Evolutionary conservation across 2,797 vertebrate species (phyloP), one percentile per base, ranked within the genome.

Genomic region (Phoebastria nigripes): DNA sequence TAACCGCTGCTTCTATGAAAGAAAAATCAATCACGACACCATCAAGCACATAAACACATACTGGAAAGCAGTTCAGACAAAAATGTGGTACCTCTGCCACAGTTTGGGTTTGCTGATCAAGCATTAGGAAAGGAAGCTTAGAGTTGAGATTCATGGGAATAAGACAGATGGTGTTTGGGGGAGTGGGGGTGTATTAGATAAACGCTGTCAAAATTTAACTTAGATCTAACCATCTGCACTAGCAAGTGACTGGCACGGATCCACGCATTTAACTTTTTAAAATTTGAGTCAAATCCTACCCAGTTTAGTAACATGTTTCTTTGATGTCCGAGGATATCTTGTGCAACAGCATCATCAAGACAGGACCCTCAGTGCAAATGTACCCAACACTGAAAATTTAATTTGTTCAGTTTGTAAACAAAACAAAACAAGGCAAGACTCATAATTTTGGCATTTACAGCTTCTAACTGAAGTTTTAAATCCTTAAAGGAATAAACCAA

Each of bases 171-270:
- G 94, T 90, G 65, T 95, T 96, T 94, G 92, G 72, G 76, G 76
- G 96, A 95, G 94, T 91, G 90, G 61, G 90, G 74, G 96, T 88
- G 94, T 93, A 94, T 93, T 86, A 94, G 93, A 93, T 31, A 96
- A 95, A 94, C 4, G 83, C 86, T 95, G 94, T 91, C 67, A 71
- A 85, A 90, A 93, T 96, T 89, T 91, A 95, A 95, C 90, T 95
- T 81, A 77, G 78, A 49, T 87, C 84, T 78, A 93, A 89, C 86
- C 91, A 96, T 94, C 92, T 95, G 92, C 67, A 80, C 94, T 92
- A 92, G 71, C 87, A 89, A 97, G 55, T 70, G 52, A 91, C 78
- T 96, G 94, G 93, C 95, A 96, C 6, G 2, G 72, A 86, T 74
- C 84, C 94, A 95, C 39, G 84, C 92, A 96, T 52, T 82, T 91